Evolutionary conservation across 2,113 vertebrate genomes (phyloP).

Genomic region (Parus major): DNA sequence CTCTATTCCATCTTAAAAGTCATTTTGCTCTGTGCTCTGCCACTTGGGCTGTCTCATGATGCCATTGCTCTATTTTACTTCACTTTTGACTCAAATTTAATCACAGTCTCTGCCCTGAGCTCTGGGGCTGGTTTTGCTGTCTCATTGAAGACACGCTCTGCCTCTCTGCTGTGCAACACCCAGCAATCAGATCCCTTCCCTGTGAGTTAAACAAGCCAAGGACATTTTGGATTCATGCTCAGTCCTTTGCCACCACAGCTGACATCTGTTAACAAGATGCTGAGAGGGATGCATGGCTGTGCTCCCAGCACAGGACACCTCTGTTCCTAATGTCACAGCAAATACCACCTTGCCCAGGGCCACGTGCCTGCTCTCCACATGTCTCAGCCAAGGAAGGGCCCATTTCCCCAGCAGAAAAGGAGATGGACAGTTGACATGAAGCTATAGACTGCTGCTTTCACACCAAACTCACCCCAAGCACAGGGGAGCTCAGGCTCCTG

Average conservation of each 20-base stretch:
- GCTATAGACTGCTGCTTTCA: not conserved
- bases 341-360: rapidly evolving
- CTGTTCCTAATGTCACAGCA: not conserved
- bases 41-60: not conserved
- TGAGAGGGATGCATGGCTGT: not conserved
- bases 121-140: not conserved
- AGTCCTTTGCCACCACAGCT: not conserved
- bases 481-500: not conserved
- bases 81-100: not conserved
- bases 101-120: not conserved
- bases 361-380: not conserved
- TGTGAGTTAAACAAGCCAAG: not conserved
- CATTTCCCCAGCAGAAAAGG: not conserved
- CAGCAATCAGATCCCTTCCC: not conserved
- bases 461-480: not conserved
- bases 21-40: not conserved
- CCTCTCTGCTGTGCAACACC: not conserved
- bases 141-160: not conserved
- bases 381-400: not conserved
- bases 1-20: not conserved
- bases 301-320: not conserved
- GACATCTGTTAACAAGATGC: not conserved
- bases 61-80: not conserved
- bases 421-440: not conserved
- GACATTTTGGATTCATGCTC: not conserved